Base-by-base conservation (phyloP, 2,888 invertebrate genomes). In the Tricholauxania praeusta region DNA sequence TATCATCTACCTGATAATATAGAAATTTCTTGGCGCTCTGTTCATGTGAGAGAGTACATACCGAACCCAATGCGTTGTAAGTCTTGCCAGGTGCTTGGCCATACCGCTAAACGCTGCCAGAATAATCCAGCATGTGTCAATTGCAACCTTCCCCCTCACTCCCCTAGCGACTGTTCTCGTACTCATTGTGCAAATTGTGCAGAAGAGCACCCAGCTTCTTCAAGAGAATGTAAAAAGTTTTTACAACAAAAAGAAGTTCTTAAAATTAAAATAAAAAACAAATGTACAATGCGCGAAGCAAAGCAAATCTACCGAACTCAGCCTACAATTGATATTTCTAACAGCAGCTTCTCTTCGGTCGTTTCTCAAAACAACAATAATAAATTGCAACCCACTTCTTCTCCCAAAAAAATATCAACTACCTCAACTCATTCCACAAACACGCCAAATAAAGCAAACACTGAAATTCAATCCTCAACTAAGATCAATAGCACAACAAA, bases 1-100 rank as follows among this genome's bases (percentile, higher is more conserved):
- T 75, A 71, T 22, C 10, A 53, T 12, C 53, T 66, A 1, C 72
- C 74, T 2, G 68, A 74, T 14, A 55, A 55, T 14, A 70, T 74
- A 6, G 65, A 75, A n/a, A 74, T 75, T 12, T 28, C 74, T 10
- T 75, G 74, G 62, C 60, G 72, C 17, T 71, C 63, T 17, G 74
- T 63, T 3, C 68, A 72, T n/a, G 72, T 77, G 3, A 47, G 72
- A 6, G 72, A 72, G 22, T 74, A 70, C 19, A 57, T 76, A 6
- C 75, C 75, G 12, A 76, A 76, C 19, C 73, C 76, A 1, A 77
- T 75, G 76, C 55, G 74, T 12, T 77, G 76, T 53, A 71, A 72
- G 59, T 69, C 65, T 8, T 75, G 78, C 59, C 75, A 75, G 53
- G 10, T 72, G 3, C 68, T 78, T 12, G 76, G 76, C 1, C 73